Evolutionary conservation across 2,113 vertebrate species (phyloP).

Genomic region (Delphinapterus leucas): DNA sequence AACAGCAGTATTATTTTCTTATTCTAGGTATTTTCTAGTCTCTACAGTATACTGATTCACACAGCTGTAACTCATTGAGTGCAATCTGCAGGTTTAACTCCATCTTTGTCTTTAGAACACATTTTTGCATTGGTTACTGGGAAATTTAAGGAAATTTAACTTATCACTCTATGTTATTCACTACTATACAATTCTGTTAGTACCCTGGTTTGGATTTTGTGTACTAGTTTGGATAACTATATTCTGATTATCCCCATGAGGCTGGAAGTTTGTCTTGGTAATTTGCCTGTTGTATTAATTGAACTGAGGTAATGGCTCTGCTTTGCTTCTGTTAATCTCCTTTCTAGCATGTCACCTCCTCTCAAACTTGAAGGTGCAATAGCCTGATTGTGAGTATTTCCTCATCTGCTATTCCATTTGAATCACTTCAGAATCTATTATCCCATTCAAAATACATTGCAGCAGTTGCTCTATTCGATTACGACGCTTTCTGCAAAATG

Average conservation of each 20-base stretch:
- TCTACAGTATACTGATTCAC: background rate
- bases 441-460: background rate
- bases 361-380: background rate
- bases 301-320: background rate
- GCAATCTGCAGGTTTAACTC: background rate
- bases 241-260: background rate
- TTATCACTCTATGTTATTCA: background rate
- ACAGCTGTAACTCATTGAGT: background rate
- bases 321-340: background rate
- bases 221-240: background rate
- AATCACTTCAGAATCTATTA: background rate
- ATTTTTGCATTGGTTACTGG: background rate
- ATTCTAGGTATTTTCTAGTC: background rate
- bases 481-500: background rate
- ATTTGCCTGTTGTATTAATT: background rate
- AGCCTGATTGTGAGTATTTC: background rate
- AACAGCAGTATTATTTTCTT: background rate
- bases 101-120: background rate
- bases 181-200: background rate
- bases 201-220: background rate
- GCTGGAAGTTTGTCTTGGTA: background rate
- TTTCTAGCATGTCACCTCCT: background rate
- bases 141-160: background rate
- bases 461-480: background rate
- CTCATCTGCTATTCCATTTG: background rate